A percentile compares a stretch with the other conserved stretches of the same genome.
These are phyloP conservation scores for Melanerpes aurifrons DNA, from an alignment of 2,113 vertebrate genomes.

Conservation along the genomic window DNA sequence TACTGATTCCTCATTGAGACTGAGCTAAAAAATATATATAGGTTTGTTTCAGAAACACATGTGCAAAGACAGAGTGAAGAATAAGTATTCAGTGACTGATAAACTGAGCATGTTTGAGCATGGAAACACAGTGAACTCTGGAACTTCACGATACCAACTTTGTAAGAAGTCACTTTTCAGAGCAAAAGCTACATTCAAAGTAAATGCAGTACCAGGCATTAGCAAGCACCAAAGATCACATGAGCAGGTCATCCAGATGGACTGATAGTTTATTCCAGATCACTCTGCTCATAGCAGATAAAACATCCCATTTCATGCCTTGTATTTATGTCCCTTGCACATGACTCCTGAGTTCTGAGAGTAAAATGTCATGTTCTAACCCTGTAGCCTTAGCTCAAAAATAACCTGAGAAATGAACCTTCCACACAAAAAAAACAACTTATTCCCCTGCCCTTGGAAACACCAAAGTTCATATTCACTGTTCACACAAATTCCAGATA, in stretches of 20 bases:
- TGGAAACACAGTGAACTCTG: not conserved
- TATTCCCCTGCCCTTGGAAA: constrained; percentile 8
- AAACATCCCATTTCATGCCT: not conserved
- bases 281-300: not conserved
- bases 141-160: not conserved
- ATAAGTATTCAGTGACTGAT: not conserved
- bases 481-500: constrained; percentile 51
- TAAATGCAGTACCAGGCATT: not conserved
- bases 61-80: not conserved
- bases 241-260: not conserved
- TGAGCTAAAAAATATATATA: not conserved
- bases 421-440: not conserved
- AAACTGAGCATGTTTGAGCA: not conserved
- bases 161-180: not conserved
- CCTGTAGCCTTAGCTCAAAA: constrained; percentile 32
- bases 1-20: not conserved
- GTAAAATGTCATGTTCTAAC: constrained; percentile 9
- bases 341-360: not conserved
- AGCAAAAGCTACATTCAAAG: not conserved
- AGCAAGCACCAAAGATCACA: not conserved
- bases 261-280: not conserved
- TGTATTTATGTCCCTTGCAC: not conserved
- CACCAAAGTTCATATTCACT: not conserved
- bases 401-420: constrained; percentile 43
- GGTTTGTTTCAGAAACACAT: constrained; percentile 3